phyloP scores from a whole-genome alignment of 1,140 invertebrate species.

The Drosophila orosa region DNA sequence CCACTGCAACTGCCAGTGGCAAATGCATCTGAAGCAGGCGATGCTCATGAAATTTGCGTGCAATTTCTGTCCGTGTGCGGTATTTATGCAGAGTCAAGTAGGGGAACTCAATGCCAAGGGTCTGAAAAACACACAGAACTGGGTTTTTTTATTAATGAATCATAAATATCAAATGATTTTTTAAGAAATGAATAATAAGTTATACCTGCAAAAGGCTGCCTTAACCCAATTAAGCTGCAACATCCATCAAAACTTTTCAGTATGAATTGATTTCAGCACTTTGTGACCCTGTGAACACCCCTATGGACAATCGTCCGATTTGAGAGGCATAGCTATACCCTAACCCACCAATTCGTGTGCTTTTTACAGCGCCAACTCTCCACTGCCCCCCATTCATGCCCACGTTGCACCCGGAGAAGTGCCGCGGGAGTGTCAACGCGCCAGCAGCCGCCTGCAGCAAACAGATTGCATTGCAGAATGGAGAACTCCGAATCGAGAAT shows the following conservation, averaged over 20 bases:
- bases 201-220: background rate
- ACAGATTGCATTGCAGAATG: conserved; percentile 23
- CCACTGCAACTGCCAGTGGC: conserved; percentile 27
- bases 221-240: conserved; percentile 11
- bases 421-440: conserved; percentile 69
- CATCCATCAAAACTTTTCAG: background rate
- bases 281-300: conserved; percentile 5
- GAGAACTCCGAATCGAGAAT: conserved; percentile 6
- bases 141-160: background rate
- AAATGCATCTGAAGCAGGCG: conserved; percentile 43
- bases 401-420: conserved; percentile 51
- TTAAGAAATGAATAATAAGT: too few species aligned
- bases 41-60: conserved; percentile 61
- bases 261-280: too few species aligned
- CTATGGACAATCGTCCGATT: conserved; percentile 3
- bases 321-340: conserved; percentile 9
- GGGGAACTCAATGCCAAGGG: conserved; percentile 32
- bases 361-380: conserved; percentile 47
- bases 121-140: background rate
- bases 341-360: conserved; percentile 36
- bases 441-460: conserved; percentile 19
- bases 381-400: conserved; percentile 61
- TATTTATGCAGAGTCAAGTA: conserved; percentile 26
- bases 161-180: background rate
- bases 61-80: conserved; percentile 61